Evolutionary conservation across 2,113 vertebrate genomes (phyloP).

Genomic region (human (Homo sapiens)): DNA sequence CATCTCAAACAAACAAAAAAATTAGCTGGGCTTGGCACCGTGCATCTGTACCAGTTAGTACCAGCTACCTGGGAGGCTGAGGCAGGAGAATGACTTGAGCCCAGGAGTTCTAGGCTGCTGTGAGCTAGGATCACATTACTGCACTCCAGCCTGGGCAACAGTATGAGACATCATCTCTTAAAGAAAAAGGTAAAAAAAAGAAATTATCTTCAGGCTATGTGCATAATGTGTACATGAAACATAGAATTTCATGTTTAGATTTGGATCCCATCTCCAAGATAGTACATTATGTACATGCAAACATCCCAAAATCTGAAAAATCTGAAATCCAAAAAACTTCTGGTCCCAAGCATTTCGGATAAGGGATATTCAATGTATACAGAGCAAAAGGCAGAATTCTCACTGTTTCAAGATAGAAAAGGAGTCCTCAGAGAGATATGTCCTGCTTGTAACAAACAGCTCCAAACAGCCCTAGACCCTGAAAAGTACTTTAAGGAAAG

Average conservation of each 20-base stretch:
- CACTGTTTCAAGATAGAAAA: neutral
- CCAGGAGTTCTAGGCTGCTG: too few species aligned
- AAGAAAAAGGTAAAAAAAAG: too few species aligned
- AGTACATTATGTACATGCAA: neutral
- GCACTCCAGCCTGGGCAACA: too few species aligned
- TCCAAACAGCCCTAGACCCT: neutral
- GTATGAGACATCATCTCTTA: neutral
- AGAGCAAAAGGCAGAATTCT: conserved; percentile 23
- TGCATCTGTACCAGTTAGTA: too few species aligned
- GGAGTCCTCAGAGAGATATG: neutral
- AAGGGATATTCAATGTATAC: neutral
- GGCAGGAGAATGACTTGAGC: too few species aligned
- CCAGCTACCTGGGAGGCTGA: too few species aligned
- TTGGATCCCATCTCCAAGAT: neutral
- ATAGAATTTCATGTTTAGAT: neutral
- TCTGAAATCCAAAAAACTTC: neutral
- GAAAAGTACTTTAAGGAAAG: neutral
- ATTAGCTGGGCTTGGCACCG: too few species aligned
- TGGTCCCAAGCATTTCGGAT: neutral
- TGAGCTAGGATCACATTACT: too few species aligned
- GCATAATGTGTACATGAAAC: neutral
- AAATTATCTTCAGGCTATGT: neutral
- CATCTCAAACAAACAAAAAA: too few species aligned
- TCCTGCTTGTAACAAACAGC: neutral
- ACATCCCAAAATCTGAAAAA: neutral